These are phyloP conservation scores for Danaus chrysippus DNA, from an alignment of 2,888 invertebrate species.

Conservation along the genomic window DNA sequence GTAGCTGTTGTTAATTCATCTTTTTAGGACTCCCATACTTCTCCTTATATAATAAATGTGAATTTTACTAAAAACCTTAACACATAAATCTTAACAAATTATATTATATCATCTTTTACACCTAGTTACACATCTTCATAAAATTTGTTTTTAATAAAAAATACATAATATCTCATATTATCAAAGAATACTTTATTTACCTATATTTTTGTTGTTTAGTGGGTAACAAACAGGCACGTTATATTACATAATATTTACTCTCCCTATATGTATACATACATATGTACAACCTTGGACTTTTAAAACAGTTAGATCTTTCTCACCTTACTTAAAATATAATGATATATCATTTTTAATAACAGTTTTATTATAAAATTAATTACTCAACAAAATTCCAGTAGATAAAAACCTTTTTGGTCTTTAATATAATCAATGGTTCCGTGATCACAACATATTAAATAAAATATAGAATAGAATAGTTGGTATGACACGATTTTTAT, in stretches of 20 bases:
- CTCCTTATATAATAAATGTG: conserved; percentile 36
- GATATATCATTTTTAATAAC: conserved; percentile 30
- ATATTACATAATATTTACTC: conserved; percentile 38
- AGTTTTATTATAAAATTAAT: conserved; percentile 42
- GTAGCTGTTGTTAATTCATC: conserved; percentile 8
- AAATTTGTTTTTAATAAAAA: conserved; percentile 69
- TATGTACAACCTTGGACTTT: conserved; percentile 31
- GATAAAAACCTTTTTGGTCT: conserved; percentile 62
- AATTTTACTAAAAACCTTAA: conserved; percentile 56
- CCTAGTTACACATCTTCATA: conserved; percentile 71
- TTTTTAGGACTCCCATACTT: conserved; percentile 28
- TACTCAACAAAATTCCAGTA: conserved; percentile 56
- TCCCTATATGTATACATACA: conserved; percentile 25
- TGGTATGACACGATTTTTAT: conserved; percentile 27
- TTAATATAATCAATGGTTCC: conserved; percentile 69
- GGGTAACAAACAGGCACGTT: conserved; percentile 77
- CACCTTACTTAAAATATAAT: conserved; percentile 24
- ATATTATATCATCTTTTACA: conserved; percentile 74
- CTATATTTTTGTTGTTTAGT: conserved; percentile 63
- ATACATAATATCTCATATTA: conserved; percentile 74
- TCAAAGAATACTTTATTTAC: conserved; percentile 67
- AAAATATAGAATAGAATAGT: conserved; percentile 26
- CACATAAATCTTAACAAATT: conserved; percentile 73
- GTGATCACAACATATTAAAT: conserved; percentile 62
- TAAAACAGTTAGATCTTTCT: conserved; percentile 23